These are phyloP conservation scores for Ictalurus furcatus DNA, from an alignment of 2,113 vertebrate genomes.

Conservation along the genomic window DNA sequence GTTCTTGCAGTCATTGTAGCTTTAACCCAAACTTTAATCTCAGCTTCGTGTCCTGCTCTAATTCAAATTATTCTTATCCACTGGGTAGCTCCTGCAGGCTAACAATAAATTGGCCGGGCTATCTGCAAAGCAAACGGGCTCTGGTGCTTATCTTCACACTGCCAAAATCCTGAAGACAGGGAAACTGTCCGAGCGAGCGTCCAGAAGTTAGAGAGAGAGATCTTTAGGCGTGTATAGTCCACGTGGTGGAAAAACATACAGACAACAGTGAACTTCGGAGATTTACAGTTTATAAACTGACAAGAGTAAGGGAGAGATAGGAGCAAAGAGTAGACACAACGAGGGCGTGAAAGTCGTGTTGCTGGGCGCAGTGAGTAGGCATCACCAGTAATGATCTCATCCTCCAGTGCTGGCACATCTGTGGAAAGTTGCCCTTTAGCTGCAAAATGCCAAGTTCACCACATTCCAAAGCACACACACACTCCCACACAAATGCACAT, in stretches of 20 bases:
- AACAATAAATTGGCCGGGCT: conserved; percentile 37
- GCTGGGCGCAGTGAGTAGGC: conserved; percentile 66
- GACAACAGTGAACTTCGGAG: neutral
- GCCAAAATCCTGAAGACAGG: conserved; percentile 38
- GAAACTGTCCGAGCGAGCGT: neutral
- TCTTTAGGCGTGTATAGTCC: conserved; percentile 13
- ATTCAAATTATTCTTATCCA: conserved; percentile 47
- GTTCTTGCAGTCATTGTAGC: conserved; percentile 2
- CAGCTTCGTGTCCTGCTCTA: conserved; percentile 19
- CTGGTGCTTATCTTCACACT: conserved; percentile 38
- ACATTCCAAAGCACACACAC: conserved; percentile 65
- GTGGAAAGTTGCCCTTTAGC: conserved; percentile 76
- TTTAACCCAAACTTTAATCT: conserved; percentile 42
- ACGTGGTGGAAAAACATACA: conserved; percentile 13
- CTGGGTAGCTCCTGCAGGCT: neutral
- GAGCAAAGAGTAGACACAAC: neutral
- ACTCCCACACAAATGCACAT: conserved; percentile 47
- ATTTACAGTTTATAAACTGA: neutral
- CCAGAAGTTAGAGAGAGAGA: neutral
- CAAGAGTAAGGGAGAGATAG: neutral
- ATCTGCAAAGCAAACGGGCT: conserved; percentile 46
- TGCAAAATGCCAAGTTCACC: conserved; percentile 74
- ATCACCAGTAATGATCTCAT: conserved; percentile 71
- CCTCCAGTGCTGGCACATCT: conserved; percentile 65
- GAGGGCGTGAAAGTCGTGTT: conserved; percentile 28